phyloP scores from a whole-genome alignment of 2,113 vertebrate species.

The Columbina picui region DNA sequence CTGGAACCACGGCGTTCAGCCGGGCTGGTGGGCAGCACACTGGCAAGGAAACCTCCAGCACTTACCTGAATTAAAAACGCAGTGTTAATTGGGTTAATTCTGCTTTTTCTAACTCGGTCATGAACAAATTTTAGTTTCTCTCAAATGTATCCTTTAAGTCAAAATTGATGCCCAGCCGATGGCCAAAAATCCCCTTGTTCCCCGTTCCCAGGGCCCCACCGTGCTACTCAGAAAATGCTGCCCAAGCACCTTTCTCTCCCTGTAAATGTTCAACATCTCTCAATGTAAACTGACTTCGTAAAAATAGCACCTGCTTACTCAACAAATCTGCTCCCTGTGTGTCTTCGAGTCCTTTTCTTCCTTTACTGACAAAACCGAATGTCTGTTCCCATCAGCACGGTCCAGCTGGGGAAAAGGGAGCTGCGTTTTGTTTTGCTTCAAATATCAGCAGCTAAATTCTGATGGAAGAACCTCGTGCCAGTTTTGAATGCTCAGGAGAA shows the following conservation, averaged over 20 bases:
- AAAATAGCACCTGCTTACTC: slow-evolving; percentile 55
- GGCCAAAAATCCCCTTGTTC: not conserved
- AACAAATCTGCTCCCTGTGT: slow-evolving; percentile 3
- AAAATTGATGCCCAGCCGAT: not conserved
- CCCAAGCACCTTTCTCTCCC: slow-evolving; percentile 37
- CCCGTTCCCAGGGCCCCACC: too few relatives aligned
- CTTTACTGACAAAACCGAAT: not conserved
- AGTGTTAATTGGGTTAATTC: not conserved
- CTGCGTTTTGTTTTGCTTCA: not conserved
- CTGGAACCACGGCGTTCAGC: not conserved
- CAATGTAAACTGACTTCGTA: not conserved
- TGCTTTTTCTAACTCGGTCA: not conserved
- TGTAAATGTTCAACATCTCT: not conserved
- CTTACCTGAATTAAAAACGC: not conserved
- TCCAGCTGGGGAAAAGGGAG: not conserved
- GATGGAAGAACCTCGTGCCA: not conserved
- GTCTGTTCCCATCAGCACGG: not conserved
- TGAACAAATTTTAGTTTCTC: not conserved
- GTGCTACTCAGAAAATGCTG: not conserved
- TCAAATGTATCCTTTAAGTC: too few relatives aligned
- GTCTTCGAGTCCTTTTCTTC: not conserved
- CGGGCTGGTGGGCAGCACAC: not conserved
- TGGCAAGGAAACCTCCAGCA: not conserved
- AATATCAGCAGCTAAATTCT: not conserved
- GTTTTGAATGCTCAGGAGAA: not conserved